Percentiles rank a stretch among this genome's conserved stretches.
These are phyloP conservation scores for Sarotherodon lohbergeri DNA, from an alignment of 2,113 vertebrate species.

Conservation along the genomic window DNA sequence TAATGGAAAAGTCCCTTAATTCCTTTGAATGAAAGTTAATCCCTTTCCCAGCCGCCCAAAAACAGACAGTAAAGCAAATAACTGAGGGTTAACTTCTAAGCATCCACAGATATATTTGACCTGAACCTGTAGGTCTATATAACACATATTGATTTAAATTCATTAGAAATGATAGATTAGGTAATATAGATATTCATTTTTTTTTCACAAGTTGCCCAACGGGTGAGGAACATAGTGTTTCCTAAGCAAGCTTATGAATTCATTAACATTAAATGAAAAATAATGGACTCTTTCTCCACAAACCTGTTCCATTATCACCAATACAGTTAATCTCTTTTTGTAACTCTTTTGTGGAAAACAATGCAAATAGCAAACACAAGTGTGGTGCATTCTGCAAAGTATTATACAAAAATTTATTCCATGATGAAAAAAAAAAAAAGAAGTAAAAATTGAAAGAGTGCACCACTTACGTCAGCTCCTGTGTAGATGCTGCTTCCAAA, in stretches of 20 bases:
- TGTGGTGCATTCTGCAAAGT: background rate
- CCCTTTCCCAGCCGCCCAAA: background rate
- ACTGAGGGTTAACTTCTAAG: background rate
- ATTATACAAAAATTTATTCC: background rate
- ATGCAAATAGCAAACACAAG: background rate
- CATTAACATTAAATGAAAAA: background rate
- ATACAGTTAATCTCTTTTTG: background rate
- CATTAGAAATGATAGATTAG: background rate
- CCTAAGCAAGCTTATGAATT: background rate
- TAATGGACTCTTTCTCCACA: background rate
- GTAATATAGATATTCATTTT: background rate
- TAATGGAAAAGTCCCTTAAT: constrained; percentile 53
- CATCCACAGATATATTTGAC: background rate
- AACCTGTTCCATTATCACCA: background rate
- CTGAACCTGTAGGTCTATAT: background rate
- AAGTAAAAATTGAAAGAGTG: background rate
- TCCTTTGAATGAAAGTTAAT: background rate
- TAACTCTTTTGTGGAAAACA: background rate
- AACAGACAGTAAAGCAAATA: background rate
- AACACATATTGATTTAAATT: background rate
- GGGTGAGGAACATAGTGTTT: background rate
- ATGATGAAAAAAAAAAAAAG: background rate
- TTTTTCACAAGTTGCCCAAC: background rate
- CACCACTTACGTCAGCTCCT: constrained; percentile 51
- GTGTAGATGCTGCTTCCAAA: constrained; percentile 21